A percentile compares a stretch with the other conserved stretches of the same genome.
Evolutionary conservation across 2,888 invertebrate genomes (phyloP).

Genomic region (Acleris laterana): DNA sequence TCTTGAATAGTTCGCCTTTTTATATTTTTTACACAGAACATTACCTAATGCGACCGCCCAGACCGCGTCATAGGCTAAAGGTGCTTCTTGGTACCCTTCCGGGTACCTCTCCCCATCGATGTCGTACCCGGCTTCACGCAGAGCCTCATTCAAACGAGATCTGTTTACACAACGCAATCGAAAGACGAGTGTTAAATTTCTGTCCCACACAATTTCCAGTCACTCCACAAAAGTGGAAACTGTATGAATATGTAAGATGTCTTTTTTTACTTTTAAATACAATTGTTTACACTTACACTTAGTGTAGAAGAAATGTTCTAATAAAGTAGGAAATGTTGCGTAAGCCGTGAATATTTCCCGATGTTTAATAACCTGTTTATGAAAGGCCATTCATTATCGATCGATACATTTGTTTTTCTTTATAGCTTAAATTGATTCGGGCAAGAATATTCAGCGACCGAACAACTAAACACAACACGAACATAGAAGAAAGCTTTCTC

Average conservation of each 20-base stretch:
- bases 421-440: no score
- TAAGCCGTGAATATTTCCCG: no score
- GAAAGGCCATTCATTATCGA: no score
- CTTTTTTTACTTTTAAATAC: no score
- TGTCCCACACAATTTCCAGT: constrained; percentile 18
- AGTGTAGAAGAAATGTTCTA: no score
- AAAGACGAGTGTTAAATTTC: constrained; percentile 40
- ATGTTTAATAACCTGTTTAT: no score
- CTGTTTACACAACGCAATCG: constrained; percentile 69
- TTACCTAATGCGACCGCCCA: constrained; percentile 98
- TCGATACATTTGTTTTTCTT: no score
- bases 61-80: constrained; percentile 99
- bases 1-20: background rate
- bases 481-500: constrained; percentile 37
- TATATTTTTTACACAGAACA: background rate
- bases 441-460: background rate
- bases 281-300: no score
- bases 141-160: constrained; percentile 90
- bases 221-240: background rate
- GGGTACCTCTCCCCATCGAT: constrained; percentile 94
- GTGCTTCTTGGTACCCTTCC: constrained; percentile 98
- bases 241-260: no score
- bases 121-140: constrained; percentile 92
- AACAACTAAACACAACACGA: background rate
- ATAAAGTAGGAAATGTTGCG: no score